These are phyloP conservation scores for Mobula birostris DNA, from an alignment of 2,113 vertebrate species.

Conservation along the genomic window DNA sequence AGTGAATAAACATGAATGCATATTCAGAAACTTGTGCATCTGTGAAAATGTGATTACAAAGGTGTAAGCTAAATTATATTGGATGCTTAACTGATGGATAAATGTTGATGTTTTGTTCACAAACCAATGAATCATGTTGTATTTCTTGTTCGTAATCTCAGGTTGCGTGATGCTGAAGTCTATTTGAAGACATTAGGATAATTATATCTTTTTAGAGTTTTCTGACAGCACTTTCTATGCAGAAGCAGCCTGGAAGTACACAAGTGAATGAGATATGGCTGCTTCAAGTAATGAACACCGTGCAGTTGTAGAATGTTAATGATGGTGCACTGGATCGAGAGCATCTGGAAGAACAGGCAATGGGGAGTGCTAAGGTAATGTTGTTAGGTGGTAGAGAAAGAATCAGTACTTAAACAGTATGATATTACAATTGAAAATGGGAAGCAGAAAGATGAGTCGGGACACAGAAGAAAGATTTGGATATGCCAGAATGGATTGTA, in stretches of 20 bases:
- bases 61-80: background rate
- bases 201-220: conserved; percentile 2
- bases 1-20: background rate
- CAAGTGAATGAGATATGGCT: background rate
- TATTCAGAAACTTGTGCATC: background rate
- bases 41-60: background rate
- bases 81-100: conserved; percentile 1
- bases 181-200: conserved; percentile 10
- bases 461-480: background rate
- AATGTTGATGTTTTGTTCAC: background rate
- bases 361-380: background rate
- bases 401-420: background rate
- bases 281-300: background rate
- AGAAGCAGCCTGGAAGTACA: conserved; percentile 13
- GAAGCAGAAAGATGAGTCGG: background rate
- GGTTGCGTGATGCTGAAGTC: background rate
- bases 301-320: conserved; percentile 24
- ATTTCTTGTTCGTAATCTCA: conserved; percentile 20
- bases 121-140: background rate
- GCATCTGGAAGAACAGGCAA: background rate
- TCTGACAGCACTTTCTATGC: background rate
- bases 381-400: background rate
- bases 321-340: background rate
- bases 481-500: background rate
- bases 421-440: background rate